Evolutionary conservation across 2,888 invertebrate genomes (phyloP), one percentile per base, ranked within the genome.

Genomic region (Ochlodes sylvanus): DNA sequence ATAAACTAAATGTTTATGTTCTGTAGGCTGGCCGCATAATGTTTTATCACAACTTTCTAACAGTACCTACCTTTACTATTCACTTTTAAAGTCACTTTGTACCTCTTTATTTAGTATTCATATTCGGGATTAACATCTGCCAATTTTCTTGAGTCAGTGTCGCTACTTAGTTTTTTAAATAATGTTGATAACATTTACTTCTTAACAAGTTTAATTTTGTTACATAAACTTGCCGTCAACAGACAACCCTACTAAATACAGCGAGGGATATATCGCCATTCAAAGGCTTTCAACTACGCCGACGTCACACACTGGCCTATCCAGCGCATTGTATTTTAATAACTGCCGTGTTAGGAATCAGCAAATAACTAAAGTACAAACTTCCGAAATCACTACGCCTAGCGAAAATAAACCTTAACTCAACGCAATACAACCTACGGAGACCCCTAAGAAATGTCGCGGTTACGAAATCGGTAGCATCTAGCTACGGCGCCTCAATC

Each of bases 311-410:
- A 81, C 81, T 81, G 81, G 77, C 81, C 82, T 82, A 84, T 82
- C 81, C 82, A 78, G 79, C 74, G 87, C 83, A 90, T 90, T 91
- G 91, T 91, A 90, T 91, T 90, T 83, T 90, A 90, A 90, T 90
- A 84, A 82, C 74, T 76, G 74, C 79, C 87, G 87, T 88, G 88
- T 84, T 76, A 77, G 76, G 89, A 87, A 89, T 90, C 79, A 78
- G 80, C 85, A 86, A 89, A 84, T 81, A 82, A 78, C 67, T 34
- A 54, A 66, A 56, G 32, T 38, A 55, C 54, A 50, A 62, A 52
- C 52, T 6, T 52, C 27, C 32, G 12, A 14, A 7, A 42, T 32
- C 41, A 7, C 14, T 32, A 5, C n/a, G 15, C 15, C 47, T 62
- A 44, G 15, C 12, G 7, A 63, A 68, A 50, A 56, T 57, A 2